A percentile compares a stretch with the other conserved stretches of the same genome.
Evolutionary conservation across 2,888 invertebrate species (phyloP).

Genomic region (Eupithecia abbreviata): DNA sequence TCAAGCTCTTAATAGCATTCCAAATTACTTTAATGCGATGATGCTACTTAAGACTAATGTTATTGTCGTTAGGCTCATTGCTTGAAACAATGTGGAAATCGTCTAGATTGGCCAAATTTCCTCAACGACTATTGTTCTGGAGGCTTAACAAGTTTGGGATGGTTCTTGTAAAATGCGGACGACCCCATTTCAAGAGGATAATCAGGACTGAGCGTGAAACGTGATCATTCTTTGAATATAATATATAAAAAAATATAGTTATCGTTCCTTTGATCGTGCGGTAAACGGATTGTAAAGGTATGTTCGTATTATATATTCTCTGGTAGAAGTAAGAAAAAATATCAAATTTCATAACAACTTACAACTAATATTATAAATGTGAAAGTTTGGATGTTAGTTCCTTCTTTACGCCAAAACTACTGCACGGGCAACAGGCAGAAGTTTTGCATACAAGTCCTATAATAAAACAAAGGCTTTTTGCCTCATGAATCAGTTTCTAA

Average conservation of each 20-base stretch:
- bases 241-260: neutral
- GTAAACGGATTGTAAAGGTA: too few relatives aligned
- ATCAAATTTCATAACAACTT: too few relatives aligned
- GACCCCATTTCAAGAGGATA: slow-evolving; percentile 33
- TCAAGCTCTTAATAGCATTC: slow-evolving; percentile 18
- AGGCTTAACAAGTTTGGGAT: slow-evolving; percentile 42
- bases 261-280: too few relatives aligned
- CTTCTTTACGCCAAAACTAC: too few relatives aligned
- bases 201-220: slow-evolving; percentile 20
- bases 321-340: too few relatives aligned
- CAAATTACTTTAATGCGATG: slow-evolving; percentile 38
- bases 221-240: neutral
- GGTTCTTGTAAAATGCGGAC: slow-evolving; percentile 39
- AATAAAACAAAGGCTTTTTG: too few relatives aligned
- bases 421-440: too few relatives aligned
- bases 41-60: slow-evolving; percentile 42
- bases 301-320: too few relatives aligned
- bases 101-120: slow-evolving; percentile 47
- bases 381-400: too few relatives aligned
- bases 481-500: too few relatives aligned
- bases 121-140: slow-evolving; percentile 40
- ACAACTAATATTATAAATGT: too few relatives aligned
- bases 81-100: slow-evolving; percentile 47
- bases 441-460: too few relatives aligned
- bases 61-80: slow-evolving; percentile 42